Evolutionary conservation across 1,140 invertebrate genomes (phyloP), one percentile per base, ranked within the genome.

Genomic region (Anastrepha obliqua): DNA sequence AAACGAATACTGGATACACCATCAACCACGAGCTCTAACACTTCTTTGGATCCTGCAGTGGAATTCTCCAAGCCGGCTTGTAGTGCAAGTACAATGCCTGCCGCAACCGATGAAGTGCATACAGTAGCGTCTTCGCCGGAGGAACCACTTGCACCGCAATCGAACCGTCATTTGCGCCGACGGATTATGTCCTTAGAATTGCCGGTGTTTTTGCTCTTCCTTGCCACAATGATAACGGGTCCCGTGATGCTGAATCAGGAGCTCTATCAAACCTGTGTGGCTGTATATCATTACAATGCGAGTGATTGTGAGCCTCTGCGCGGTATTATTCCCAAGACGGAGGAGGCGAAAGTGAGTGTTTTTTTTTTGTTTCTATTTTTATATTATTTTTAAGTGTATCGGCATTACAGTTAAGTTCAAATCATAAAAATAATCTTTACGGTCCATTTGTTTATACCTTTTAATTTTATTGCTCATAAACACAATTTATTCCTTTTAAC

Each of bases 251-350:
- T 20, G n/a, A 93, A 92, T 89, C 92, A 92, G 20, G 90, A 92
- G 55, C 89, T 93, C n/a, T 92, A 93, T 86, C 89, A 93, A 87
- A 92, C 92, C 62, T 93, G 92, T 88, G 89, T 91, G 13, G 90
- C 89, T 64, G 88, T 93, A 29, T 90, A 89, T 87, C 88, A 93
- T 78, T 91, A 87, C 20, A 93, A 91, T 87, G 91, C 88, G 58
- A 89, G 90, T 4, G 88, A 91, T 47, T 93, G 92, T 74, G 88
- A 91, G 42, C 91, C 91, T 39, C 78, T 92, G 86, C 67, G 90
- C 51, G 92, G 91, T 86, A 90, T 91, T 42, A 89, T 92, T 89
- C 90, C 89, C 3, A 91, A 89, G 42, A 89, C 92, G n/a, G 89
- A 90, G 17, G 91, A 89, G 29, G 89, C 90, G 15, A 90, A 92